Base-by-base conservation (phyloP, 2,888 invertebrate genomes). In the Aplocera efformata region DNA sequence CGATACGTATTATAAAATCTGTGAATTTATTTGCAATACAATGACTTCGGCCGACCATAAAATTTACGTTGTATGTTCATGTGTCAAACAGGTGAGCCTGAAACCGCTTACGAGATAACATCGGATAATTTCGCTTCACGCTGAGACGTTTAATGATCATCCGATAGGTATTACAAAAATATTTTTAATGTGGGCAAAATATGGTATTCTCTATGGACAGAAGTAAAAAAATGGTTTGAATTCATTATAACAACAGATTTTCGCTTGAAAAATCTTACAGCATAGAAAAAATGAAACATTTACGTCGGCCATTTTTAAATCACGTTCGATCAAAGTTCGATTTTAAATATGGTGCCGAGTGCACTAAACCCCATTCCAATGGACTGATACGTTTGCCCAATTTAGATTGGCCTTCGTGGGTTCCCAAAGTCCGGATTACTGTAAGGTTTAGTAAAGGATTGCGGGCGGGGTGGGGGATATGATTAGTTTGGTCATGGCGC, bases 331-430 rank as follows among this genome's bases (percentile, higher is more conserved):
- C 66, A 67, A 63, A 49, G 68, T 79, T 82, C 72, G 76, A 81
- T 83, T 79, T 82, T 71, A 79, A 83, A 81, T 72, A 81, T 80
- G 78, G 74, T 78, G 72, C 65, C 65, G 78, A 81, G 82, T 82
- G 79, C 85, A 81, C 68, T 76, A 83, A 83, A 79, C 82, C 75
- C 81, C 65, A 64, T 67, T 79, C 60, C 71, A 70, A 73, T 76
- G 72, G 50, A 67, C 65, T 67, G 73, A 73, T 72, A 74, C 60
- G 60, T 61, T 53, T 58, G 65, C 55, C 83, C 79, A 79, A 50
- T 63, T 57, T 67, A 63, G 42, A 38, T 10, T 57, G 80, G 74
- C 23, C 79, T 56, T 45, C 54, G 49, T 49, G 51, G 35, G 38
- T 57, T 56, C 56, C 60, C 55, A 48, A 53, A 54, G 54, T 53